phyloP scores from a whole-genome alignment of 2,888 invertebrate species.

The Netelia inedita region DNA sequence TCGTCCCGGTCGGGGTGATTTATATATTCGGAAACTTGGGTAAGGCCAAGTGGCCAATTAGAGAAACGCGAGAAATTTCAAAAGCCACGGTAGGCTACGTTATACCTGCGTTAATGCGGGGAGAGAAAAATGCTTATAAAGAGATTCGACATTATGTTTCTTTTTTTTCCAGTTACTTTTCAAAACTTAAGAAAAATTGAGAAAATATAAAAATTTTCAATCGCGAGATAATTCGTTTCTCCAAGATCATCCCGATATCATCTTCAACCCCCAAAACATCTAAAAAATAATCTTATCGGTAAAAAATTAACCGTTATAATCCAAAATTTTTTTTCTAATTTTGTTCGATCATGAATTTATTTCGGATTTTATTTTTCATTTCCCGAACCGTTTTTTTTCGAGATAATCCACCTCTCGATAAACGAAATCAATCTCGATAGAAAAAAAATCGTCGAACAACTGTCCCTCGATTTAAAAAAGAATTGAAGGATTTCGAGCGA shows the following conservation, averaged over 20 bases:
- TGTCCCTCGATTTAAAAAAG: constrained; percentile 35
- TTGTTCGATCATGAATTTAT: neutral
- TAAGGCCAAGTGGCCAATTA: neutral
- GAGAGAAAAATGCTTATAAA: no score
- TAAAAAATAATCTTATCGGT: neutral
- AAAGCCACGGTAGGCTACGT: neutral
- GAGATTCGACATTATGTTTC: no score
- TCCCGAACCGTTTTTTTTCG: no score
- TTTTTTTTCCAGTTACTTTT: neutral
- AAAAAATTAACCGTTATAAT: no score
- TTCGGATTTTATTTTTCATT: neutral
- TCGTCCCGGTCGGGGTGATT: no score
- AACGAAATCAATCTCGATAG: neutral
- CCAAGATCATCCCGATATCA: neutral
- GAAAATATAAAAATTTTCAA: no score
- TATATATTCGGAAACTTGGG: neutral
- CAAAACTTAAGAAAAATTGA: no score
- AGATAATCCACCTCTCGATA: no score
- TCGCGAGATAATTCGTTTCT: neutral
- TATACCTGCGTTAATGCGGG: no score
- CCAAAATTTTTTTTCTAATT: no score
- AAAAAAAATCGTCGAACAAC: constrained; percentile 25
- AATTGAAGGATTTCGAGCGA: constrained; percentile 47
- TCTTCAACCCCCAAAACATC: neutral
- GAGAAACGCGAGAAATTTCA: neutral